Percentiles rank a stretch among this genome's conserved stretches.
phyloP scores from a whole-genome alignment of 2,888 invertebrate species.

The Pardosa pseudoannulata region DNA sequence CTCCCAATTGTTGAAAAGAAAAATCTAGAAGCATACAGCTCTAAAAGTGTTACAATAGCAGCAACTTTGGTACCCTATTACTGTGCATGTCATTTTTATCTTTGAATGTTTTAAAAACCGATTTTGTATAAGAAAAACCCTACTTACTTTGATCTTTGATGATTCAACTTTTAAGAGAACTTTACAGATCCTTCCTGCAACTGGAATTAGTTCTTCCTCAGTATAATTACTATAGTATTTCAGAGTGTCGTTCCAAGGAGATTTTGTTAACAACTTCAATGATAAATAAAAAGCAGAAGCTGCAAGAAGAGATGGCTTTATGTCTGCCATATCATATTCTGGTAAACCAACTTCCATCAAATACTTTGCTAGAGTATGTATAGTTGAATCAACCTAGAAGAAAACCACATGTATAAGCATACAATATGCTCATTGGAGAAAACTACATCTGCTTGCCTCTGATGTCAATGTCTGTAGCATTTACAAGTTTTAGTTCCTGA shows the following conservation, averaged over 20 bases:
- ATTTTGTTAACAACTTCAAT: constrained; percentile 78
- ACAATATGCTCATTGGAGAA: no score
- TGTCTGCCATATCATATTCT: constrained; percentile 86
- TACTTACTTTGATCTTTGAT: constrained; percentile 82
- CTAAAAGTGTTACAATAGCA: no score
- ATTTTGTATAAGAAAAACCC: no score
- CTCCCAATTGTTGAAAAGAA: no score
- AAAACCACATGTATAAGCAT: no score
- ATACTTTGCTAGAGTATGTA: constrained; percentile 92
- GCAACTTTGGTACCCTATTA: no score
- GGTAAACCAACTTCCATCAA: constrained; percentile 89
- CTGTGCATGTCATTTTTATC: no score
- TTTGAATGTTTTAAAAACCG: no score
- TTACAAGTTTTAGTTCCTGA: no score
- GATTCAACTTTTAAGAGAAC: constrained; percentile 84
- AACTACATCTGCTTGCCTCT: no score
- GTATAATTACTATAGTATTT: constrained; percentile 87
- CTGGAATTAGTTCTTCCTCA: constrained; percentile 83
- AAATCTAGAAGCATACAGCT: no score
- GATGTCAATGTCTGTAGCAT: no score
- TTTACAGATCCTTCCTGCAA: constrained; percentile 84
- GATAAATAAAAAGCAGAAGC: constrained; percentile 88
- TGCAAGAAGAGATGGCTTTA: constrained; percentile 89
- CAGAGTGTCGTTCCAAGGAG: constrained; percentile 86
- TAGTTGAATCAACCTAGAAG: constrained; percentile 82